Base-by-base conservation (phyloP, 2,888 invertebrate species). In the Pyrrhosoma nymphula region DNA sequence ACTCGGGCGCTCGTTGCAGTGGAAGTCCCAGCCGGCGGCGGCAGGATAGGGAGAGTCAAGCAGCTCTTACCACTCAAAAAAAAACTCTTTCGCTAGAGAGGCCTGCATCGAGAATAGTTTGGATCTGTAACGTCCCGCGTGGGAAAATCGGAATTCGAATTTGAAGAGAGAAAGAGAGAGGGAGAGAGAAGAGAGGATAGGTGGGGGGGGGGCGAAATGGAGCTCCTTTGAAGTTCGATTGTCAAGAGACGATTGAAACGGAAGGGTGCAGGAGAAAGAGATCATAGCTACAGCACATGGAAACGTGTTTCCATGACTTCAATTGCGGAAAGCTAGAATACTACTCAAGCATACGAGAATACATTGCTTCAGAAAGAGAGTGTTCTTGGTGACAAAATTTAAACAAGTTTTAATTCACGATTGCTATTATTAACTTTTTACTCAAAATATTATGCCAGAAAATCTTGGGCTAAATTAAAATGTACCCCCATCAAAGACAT, bases 111-210 rank as follows among this genome's bases (percentile, higher is more conserved):
- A 89, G 89, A 89, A 82, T 89, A n/a, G 55, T 55, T 47, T 55
- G 55, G 10, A n/a, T 55, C n/a, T 89, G 47, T 89, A 89, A 55
- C 47, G 89, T 60, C n/a, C 56, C 55, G 89, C 89, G 89, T 55
- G 89, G 89, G 89, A 89, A 89, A 55, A 89, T 89, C 35, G n/a
- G 89, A n/a, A 23, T 56, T 55, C 18, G 6, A 12, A 89, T 55
- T 55, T n/a, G 20, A 89, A 26, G 23, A 39, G 20, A 55, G 16
- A 26, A n/a, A 89, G n/a, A 18, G 55, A 18, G n/a, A n/a, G n/a
- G n/a, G n/a, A n/a, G n/a, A n/a, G n/a, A n/a, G n/a, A n/a, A 89
- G n/a, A 55, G 18, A 89, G 14, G n/a, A n/a, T n/a, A 47, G 60
- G 55, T 3, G 0, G 3, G 56, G 26, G 35, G 35, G 55, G 55